Conservation (phyloP, 2,888 invertebrate species). For the Nomada ferruginata region DNA sequence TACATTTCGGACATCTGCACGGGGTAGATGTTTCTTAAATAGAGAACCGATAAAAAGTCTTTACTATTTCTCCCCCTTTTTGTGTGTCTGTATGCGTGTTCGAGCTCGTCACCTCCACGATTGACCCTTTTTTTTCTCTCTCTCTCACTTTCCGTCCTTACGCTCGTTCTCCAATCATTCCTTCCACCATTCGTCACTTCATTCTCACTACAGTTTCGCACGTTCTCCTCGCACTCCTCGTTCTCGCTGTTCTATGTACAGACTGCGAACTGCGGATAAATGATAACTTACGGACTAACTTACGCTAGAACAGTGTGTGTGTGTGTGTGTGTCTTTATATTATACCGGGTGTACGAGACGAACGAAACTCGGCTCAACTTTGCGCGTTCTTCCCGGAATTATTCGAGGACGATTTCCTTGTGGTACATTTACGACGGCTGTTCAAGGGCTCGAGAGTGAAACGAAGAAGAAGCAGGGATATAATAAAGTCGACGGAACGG, state of each 20-base stretch:
- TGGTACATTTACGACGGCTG: not conserved
- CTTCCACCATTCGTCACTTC: slow-evolving; percentile 25
- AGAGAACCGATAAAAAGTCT: slow-evolving; percentile 52
- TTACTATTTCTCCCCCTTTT: not conserved
- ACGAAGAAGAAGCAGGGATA: no score
- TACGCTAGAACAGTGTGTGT: slow-evolving; percentile 53
- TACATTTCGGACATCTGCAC: slow-evolving; percentile 59
- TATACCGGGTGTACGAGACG: slow-evolving; percentile 49
- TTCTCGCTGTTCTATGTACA: slow-evolving; percentile 62
- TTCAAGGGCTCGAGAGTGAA: not conserved
- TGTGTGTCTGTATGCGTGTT: not conserved
- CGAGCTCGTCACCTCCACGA: slow-evolving; percentile 23
- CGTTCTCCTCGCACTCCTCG: not conserved
- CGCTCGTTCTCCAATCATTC: slow-evolving; percentile 22
- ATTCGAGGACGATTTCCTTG: not conserved
- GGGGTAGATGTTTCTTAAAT: slow-evolving; percentile 54
- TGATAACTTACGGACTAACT: slow-evolving; percentile 67
- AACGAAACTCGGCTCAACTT: not conserved
- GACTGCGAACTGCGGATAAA: slow-evolving; percentile 71
- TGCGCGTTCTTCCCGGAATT: no score
- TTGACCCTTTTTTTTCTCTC: not conserved
- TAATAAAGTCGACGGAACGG: no score
- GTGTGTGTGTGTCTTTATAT: slow-evolving; percentile 16
- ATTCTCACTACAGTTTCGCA: slow-evolving; percentile 26
- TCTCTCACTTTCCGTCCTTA: slow-evolving; percentile 9